These are phyloP conservation scores for Blastomussa wellsi DNA, from an alignment of 92 coral and sea anemone genomes.

Conservation along the genomic window DNA sequence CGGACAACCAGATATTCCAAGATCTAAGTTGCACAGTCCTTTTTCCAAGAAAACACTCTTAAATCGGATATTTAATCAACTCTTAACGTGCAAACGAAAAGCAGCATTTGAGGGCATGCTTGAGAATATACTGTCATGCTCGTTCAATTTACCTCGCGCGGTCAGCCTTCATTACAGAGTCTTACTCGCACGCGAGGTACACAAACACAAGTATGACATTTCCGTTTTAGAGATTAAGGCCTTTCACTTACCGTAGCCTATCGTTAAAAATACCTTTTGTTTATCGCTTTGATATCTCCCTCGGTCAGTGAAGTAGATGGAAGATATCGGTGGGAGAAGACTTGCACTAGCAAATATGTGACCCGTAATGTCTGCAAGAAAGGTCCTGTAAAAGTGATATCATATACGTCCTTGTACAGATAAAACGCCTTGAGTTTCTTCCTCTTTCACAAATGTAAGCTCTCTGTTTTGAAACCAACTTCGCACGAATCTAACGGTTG, in stretches of 20 bases:
- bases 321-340: slow-evolving; percentile 48
- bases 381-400: slow-evolving; percentile 23
- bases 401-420: not conserved
- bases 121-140: not conserved
- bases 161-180: slow-evolving; percentile 39
- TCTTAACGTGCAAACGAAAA: not conserved
- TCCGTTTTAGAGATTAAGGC: not conserved
- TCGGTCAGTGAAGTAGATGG: slow-evolving; percentile 11
- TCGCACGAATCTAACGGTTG: slow-evolving; percentile 5
- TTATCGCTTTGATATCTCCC: not conserved
- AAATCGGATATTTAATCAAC: not conserved
- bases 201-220: slow-evolving; percentile 14
- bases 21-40: slow-evolving; percentile 6
- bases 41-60: not conserved
- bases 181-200: slow-evolving; percentile 29
- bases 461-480: not conserved
- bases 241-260: slow-evolving; percentile 14
- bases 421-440: slow-evolving; percentile 13
- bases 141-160: not conserved
- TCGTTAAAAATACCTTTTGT: slow-evolving; percentile 13
- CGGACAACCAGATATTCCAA: slow-evolving; percentile 10
- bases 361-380: slow-evolving; percentile 30
- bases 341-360: slow-evolving; percentile 32
- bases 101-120: not conserved
- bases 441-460: slow-evolving; percentile 6